Conservation (phyloP, 2,113 vertebrate species). For the Peromyscus polionotus region DNA sequence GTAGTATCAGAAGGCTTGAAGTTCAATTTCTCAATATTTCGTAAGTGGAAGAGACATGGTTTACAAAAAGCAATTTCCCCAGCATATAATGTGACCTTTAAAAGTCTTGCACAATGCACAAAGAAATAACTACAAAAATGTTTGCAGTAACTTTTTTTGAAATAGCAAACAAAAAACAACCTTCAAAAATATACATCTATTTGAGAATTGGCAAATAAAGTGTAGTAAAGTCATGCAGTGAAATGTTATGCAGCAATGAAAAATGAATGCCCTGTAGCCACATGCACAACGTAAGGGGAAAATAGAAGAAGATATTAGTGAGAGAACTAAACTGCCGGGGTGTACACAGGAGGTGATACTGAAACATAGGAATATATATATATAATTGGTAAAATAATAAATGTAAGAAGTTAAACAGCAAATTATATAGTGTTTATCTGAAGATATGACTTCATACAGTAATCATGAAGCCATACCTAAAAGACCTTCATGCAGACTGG, state of each 20-base stretch:
- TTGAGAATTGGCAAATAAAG: background rate
- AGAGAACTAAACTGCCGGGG: background rate
- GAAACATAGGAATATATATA: background rate
- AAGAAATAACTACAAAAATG: constrained; percentile 4
- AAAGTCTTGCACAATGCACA: background rate
- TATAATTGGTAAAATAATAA: background rate
- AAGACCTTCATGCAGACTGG: background rate
- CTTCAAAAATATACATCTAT: background rate
- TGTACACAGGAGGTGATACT: background rate
- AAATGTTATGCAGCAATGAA: constrained; percentile 16
- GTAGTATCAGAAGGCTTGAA: background rate
- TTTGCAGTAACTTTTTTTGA: constrained; percentile 1
- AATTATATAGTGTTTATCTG: background rate
- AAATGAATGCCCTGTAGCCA: background rate
- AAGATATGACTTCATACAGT: background rate
- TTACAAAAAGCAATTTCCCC: constrained; percentile 50
- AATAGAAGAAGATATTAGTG: background rate
- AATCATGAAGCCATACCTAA: background rate
- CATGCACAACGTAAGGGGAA: background rate
- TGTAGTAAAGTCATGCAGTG: background rate
- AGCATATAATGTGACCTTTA: background rate
- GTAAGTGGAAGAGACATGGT: background rate
- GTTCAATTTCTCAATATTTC: background rate
- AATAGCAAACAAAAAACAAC: background rate
- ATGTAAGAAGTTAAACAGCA: background rate